phyloP scores from a whole-genome alignment of 2,113 vertebrate genomes.

The Phodopus roborovskii region DNA sequence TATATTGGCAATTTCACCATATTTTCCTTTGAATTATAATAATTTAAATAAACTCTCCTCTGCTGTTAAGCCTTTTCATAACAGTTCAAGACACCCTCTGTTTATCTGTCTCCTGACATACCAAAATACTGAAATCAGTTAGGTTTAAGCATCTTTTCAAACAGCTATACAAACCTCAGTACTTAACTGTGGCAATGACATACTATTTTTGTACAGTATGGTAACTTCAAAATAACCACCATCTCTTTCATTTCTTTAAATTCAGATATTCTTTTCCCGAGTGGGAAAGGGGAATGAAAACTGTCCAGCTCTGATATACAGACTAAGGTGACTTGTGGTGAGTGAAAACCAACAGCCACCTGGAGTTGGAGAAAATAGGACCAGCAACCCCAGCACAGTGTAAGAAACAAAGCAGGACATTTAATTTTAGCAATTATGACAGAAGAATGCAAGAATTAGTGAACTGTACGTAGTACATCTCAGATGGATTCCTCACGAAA shows the following conservation, averaged over 20 bases:
- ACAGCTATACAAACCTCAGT: background rate
- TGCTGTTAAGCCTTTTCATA: background rate
- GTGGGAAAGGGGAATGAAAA: background rate
- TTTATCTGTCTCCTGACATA: background rate
- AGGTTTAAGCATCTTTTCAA: background rate
- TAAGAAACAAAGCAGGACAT: background rate
- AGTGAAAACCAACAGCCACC: background rate
- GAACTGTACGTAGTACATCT: background rate
- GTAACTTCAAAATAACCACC: constrained; percentile 15
- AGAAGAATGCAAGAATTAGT: background rate
- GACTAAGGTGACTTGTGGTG: background rate
- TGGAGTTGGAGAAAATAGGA: background rate
- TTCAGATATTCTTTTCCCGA: constrained; percentile 36
- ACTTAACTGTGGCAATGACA: background rate
- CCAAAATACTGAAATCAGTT: background rate
- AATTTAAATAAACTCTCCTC: background rate
- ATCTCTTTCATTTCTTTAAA: constrained; percentile 20
- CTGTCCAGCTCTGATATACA: background rate
- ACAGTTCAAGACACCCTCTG: background rate
- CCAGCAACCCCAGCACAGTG: background rate
- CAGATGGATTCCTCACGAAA: background rate
- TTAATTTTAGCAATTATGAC: constrained; percentile 6
- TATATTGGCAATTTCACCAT: background rate
- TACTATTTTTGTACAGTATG: background rate
- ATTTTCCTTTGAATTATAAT: constrained; percentile 33